Percentiles rank a stretch among this genome's conserved stretches.
These are phyloP conservation scores for Dicycla oo DNA, from an alignment of 2,888 invertebrate species.

Conservation along the genomic window DNA sequence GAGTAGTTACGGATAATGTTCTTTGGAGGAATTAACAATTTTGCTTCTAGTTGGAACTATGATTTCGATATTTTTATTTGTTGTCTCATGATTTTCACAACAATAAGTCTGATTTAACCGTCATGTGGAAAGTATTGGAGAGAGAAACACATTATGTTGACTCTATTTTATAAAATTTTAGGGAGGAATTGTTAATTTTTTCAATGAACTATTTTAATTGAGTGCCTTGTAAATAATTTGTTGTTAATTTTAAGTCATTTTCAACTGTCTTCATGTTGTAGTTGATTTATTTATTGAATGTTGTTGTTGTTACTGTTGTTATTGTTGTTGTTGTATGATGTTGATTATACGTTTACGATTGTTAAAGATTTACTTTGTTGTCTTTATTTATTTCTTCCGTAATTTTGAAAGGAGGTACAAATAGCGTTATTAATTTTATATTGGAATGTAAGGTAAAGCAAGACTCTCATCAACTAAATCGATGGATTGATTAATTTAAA, in stretches of 20 bases:
- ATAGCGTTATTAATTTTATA: neutral
- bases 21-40: slow-evolving; percentile 41
- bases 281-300: slow-evolving; percentile 90
- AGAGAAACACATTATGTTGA: neutral
- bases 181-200: slow-evolving; percentile 36
- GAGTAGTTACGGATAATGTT: slow-evolving; percentile 57
- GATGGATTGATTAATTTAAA: neutral
- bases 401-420: neutral
- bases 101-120: slow-evolving; percentile 42
- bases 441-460: neutral
- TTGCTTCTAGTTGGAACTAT: neutral
- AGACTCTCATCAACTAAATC: neutral
- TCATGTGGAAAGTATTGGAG: slow-evolving; percentile 2
- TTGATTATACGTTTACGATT: slow-evolving; percentile 57
- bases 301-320: slow-evolving; percentile 68
- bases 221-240: slow-evolving; percentile 86
- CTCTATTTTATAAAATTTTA: neutral
- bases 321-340: slow-evolving; percentile 58
- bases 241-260: slow-evolving; percentile 90
- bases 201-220: slow-evolving; percentile 54
- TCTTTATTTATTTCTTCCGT: slow-evolving; percentile 9
- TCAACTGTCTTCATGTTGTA: slow-evolving; percentile 89
- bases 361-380: slow-evolving; percentile 51
- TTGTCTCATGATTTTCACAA: neutral
- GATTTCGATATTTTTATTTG: slow-evolving; percentile 8